Evolutionary conservation across 64 coral and sea anemone genomes (phyloP).

Genomic region (Montipora sp.): DNA sequence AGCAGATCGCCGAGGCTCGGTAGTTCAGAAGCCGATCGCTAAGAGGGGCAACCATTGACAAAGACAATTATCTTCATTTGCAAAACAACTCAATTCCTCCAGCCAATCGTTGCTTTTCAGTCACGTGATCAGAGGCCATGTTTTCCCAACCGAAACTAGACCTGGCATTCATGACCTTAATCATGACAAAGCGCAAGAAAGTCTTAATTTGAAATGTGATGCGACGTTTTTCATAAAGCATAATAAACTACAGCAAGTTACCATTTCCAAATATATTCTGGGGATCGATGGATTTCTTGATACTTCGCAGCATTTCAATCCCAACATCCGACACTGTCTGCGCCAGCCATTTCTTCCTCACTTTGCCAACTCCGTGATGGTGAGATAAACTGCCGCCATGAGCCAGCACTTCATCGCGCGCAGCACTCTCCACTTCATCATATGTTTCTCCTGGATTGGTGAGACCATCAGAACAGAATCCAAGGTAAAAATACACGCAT

Average conservation of each 20-base stretch:
- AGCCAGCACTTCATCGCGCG: conserved; percentile 91
- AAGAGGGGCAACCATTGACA: no score
- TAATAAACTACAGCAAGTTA: conserved; percentile 20
- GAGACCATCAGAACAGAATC: conserved; percentile 87
- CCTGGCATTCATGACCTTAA: no score
- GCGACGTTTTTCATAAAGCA: not conserved
- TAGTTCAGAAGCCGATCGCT: no score
- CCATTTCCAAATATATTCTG: conserved; percentile 97
- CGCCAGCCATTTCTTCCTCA: conserved; percentile 94
- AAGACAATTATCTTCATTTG: no score
- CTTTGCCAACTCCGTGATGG: conserved; percentile 95
- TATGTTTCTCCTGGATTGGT: conserved; percentile 79
- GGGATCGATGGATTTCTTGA: conserved; percentile 92
- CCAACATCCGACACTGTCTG: conserved; percentile 90
- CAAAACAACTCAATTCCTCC: no score
- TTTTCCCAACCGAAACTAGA: no score
- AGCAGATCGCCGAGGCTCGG: no score
- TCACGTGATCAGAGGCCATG: no score
- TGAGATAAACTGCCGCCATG: conserved; percentile 94
- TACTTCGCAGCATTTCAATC: conserved; percentile 78
- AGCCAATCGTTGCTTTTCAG: no score
- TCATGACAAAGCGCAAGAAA: no score
- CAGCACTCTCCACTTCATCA: conserved; percentile 78
- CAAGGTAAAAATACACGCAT: conserved; percentile 99
- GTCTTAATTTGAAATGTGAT: no score